Base-by-base conservation (phyloP, 2,113 vertebrate genomes). In the Hylia prasina region DNA sequence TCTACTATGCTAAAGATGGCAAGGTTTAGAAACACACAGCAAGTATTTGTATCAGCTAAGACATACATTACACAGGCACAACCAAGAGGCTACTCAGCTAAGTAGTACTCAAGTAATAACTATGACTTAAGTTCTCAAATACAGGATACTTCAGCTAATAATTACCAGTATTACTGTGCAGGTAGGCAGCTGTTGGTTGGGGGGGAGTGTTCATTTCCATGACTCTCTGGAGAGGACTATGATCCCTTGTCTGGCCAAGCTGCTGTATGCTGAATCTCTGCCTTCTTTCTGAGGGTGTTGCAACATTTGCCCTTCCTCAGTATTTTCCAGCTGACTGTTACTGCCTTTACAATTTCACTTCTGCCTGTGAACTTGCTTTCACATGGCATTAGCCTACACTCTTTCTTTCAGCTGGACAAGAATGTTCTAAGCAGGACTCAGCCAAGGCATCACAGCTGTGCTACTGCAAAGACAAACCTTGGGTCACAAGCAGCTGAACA, bases 241-340 rank as follows among this genome's bases (percentile, higher is more conserved):
- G 37, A 73, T 48, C 18, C 9, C 54, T 68, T 0, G 0, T 31
- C 23, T 1, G 0, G 30, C 37, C n/a, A 30, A 77, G 5, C 0
- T 89, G 22, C 42, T 45, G 21, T 37, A 66, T 86, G 40, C 11
- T 50, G 54, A 61, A 8, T 80, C 27, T 86, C 63, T 82, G 54
- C 25, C 28, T 87, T 56, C 37, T 48, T 90, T 51, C 48, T 77
- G 21, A 45, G 27, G 48, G 6, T 71, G 13, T n/a, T 48, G 10
- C 31, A 58, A 19, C 35, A 79, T 66, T 40, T 2, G 0, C 7
- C 6, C 9, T 6, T 25, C 27, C 25, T 21, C 22, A 24, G 18
- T 25, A n/a, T 75, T 79, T 89, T 66, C 56, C 47, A 60, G 30
- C 31, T 54, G 48, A 39, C 42, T 37, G 3, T 70, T 73, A 47